Evolutionary conservation across 2,113 vertebrate genomes (phyloP), one percentile per base, ranked within the genome.

Genomic region (Coracopsis vasa): DNA sequence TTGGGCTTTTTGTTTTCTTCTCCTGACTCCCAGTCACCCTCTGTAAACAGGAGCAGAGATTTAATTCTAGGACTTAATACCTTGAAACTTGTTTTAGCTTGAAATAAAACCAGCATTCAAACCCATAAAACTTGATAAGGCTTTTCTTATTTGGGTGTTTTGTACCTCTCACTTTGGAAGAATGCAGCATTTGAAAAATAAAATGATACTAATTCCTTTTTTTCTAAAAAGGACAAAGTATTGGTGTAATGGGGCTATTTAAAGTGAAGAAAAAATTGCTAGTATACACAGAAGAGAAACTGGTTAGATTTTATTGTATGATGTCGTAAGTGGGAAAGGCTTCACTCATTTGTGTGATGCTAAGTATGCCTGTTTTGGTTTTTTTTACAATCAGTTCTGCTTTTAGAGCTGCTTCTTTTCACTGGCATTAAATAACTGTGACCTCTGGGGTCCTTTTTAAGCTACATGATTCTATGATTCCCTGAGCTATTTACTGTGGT

Each of bases 391-490:
- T 24, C 9, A 21, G 2, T 19, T 73, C 19, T 48, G 10, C 7
- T 88, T 83, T 62, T 10, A 3, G 27, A 86, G 29, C 61, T 51
- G 17, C 44, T 41, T 41, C 4, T 48, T 83, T 83, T 88, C 28
- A 18, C 3, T 31, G 23, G 4, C 37, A 77, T 66, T 51, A 50
- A 53, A 3, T 29, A n/a, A 5, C 29, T 71, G 9, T 60, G 60
- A 60, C 24, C 11, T 35, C 23, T 53, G 35, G 9, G 4, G 9
- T 41, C 10, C 8, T 82, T 62, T 75, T 44, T 47, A 79, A 65
- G 4, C 3, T n/a, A 2, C 1, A 0, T 39, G 60, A 10, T 35
- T 73, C 10, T 37, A 0, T 42, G 24, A 45, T 74, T 67, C 39
- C 12, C 6, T 7, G 28, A 74, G 37, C 39, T 83, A 3, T 70